These are phyloP conservation scores for Alcedo quadribrachys DNA, from an alignment of 2,797 vertebrate species.

Conservation along the genomic window DNA sequence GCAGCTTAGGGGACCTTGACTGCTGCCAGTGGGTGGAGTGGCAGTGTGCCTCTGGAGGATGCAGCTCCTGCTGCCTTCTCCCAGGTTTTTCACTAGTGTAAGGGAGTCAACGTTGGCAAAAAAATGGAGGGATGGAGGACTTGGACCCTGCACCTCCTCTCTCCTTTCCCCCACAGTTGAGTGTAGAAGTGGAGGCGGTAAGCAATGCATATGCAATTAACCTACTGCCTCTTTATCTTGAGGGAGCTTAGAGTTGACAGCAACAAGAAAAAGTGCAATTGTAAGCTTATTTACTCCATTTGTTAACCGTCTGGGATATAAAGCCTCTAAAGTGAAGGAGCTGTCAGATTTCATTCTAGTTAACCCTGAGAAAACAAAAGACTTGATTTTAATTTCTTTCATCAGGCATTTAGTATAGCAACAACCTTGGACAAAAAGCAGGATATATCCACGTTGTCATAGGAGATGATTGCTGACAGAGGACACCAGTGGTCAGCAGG, in stretches of 20 bases:
- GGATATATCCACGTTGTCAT: background rate
- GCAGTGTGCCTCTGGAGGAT: background rate
- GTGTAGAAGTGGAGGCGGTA: background rate
- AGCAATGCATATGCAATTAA: slow-evolving; percentile 4
- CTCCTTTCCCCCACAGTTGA: background rate
- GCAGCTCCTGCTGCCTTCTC: background rate
- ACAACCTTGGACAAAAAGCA: background rate
- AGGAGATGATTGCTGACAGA: background rate
- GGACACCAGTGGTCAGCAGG: background rate
- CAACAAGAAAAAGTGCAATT: slow-evolving; percentile 48
- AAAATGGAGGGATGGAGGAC: background rate
- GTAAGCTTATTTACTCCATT: slow-evolving; percentile 62
- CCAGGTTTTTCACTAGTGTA: background rate
- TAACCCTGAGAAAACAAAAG: slow-evolving; percentile 21
- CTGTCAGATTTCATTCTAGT: slow-evolving; percentile 32
- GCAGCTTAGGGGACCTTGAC: background rate
- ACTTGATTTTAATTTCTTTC: slow-evolving; percentile 22
- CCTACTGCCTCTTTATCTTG: background rate
- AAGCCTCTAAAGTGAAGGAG: slow-evolving; percentile 19
- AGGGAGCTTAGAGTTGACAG: slow-evolving; percentile 30
- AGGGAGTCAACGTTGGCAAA: background rate
- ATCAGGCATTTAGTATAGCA: background rate
- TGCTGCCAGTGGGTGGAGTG: background rate
- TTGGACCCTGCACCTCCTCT: background rate
- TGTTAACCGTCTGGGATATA: slow-evolving; percentile 54